Evolutionary conservation across 35 echinoderm and acorn worm genomes (phyloP).

Genomic region (Eucidaris tribuloides): DNA sequence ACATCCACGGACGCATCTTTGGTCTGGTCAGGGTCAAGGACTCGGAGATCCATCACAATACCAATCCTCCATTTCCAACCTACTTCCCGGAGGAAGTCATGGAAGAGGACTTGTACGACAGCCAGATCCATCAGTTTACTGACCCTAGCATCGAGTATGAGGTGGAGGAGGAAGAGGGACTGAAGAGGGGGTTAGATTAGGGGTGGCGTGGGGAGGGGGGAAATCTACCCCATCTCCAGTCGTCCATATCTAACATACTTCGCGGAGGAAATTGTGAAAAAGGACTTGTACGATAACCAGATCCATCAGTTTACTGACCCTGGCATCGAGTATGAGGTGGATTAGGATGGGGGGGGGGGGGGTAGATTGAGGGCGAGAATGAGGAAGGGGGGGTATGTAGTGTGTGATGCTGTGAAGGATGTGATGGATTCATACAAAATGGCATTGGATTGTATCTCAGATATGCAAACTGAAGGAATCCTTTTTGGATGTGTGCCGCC

Average conservation of each 20-base stretch:
- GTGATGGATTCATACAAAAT: too few species aligned
- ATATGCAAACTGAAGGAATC: too few species aligned
- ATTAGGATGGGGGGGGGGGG: not conserved
- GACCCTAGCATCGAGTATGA: constrained; percentile 71
- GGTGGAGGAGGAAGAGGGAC: constrained; percentile 24
- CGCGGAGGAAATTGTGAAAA: constrained; percentile 47
- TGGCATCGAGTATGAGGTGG: constrained; percentile 53
- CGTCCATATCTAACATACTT: constrained; percentile 69
- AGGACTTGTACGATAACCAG: constrained; percentile 61
- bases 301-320: constrained; percentile 26
- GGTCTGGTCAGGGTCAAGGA: constrained; percentile 83
- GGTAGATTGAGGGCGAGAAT: too few species aligned
- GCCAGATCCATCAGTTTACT: constrained; percentile 33
- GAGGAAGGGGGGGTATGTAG: too few species aligned
- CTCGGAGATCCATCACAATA: not conserved
- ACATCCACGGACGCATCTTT: constrained; percentile 37
- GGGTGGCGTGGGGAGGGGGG: too few species aligned
- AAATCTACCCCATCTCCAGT: not conserved
- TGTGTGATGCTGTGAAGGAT: too few species aligned
- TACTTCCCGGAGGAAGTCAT: constrained; percentile 69
- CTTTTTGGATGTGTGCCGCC: too few species aligned
- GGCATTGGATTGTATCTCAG: too few species aligned
- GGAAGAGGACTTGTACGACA: constrained; percentile 67
- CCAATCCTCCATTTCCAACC: constrained; percentile 73
- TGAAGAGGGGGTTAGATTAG: too few species aligned